Conservation (phyloP, 2,113 vertebrate genomes). For the Tychaedon coryphoeus region DNA sequence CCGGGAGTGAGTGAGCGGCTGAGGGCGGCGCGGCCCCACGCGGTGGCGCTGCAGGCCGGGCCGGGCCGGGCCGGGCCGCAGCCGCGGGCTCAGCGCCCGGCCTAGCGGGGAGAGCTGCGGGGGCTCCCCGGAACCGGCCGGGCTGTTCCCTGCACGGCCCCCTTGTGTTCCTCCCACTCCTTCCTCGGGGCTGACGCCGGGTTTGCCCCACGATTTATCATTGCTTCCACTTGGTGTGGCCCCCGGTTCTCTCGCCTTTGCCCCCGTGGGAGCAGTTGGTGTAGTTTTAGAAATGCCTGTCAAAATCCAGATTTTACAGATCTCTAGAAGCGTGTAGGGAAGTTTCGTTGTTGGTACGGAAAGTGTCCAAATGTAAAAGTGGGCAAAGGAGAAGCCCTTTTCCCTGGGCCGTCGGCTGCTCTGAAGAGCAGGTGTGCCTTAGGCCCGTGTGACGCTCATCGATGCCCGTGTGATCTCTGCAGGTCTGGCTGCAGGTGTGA, state of each 20-base stretch:
- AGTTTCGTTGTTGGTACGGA: not conserved
- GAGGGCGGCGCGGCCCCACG: not conserved
- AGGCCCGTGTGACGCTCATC: too few species aligned
- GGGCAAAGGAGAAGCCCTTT: not conserved
- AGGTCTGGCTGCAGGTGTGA: not conserved
- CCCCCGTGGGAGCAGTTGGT: accelerated
- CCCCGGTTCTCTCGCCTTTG: not conserved
- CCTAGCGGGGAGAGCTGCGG: accelerated
- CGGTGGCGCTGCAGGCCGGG: slow-evolving; percentile 43
- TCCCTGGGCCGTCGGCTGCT: not conserved
- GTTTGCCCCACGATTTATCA: accelerated
- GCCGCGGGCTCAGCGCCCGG: accelerated
- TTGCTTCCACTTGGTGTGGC: not conserved
- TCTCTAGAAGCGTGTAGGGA: not conserved
- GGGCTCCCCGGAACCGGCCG: accelerated
- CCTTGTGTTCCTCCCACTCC: accelerated
- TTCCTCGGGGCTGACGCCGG: accelerated
- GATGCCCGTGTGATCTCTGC: too few species aligned
- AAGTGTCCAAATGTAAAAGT: not conserved
- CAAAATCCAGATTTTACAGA: not conserved
- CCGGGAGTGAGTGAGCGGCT: too few species aligned
- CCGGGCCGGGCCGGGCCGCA: not conserved
- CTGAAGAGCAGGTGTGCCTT: not conserved
- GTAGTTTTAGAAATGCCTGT: not conserved
- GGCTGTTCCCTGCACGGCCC: accelerated